These are phyloP conservation scores for Archivesica marissinica DNA, from an alignment of 1,140 invertebrate genomes.

Conservation along the genomic window DNA sequence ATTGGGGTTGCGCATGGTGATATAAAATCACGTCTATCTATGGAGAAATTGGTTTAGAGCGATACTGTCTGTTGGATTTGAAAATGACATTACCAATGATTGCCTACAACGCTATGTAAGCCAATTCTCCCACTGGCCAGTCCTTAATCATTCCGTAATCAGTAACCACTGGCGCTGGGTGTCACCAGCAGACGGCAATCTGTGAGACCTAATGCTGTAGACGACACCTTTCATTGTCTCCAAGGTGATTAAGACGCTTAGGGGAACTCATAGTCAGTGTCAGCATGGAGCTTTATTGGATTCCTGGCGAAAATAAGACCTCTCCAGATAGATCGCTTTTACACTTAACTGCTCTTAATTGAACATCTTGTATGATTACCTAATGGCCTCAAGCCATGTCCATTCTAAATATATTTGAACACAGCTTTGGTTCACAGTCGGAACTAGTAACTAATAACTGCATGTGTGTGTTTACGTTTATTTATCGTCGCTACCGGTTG, in stretches of 20 bases:
- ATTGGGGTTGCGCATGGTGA: too few species aligned
- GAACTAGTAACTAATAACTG: too few species aligned
- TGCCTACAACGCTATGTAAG: too few species aligned
- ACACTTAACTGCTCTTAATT: slow-evolving; percentile 9
- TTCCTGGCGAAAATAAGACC: neutral
- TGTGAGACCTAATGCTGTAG: neutral
- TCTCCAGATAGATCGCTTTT: neutral
- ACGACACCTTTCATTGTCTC: slow-evolving; percentile 36
- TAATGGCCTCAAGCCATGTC: neutral
- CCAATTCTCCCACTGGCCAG: neutral
- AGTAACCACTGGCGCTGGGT: neutral
- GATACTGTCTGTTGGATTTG: too few species aligned
- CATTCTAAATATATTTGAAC: too few species aligned
- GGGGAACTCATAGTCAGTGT: neutral
- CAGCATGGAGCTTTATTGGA: slow-evolving; percentile 3
- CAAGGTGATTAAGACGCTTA: slow-evolving; percentile 17
- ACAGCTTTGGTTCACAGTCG: too few species aligned
- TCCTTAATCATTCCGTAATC: slow-evolving; percentile 31
- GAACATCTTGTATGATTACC: neutral
- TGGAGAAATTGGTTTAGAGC: too few species aligned
- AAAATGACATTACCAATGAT: too few species aligned
- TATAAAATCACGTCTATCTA: too few species aligned
- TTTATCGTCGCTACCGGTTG: too few species aligned
- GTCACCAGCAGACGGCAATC: slow-evolving; percentile 26
- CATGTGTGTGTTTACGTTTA: too few species aligned